Base-by-base conservation (phyloP, 2,888 invertebrate genomes). In the Zeuzera pyrina region DNA sequence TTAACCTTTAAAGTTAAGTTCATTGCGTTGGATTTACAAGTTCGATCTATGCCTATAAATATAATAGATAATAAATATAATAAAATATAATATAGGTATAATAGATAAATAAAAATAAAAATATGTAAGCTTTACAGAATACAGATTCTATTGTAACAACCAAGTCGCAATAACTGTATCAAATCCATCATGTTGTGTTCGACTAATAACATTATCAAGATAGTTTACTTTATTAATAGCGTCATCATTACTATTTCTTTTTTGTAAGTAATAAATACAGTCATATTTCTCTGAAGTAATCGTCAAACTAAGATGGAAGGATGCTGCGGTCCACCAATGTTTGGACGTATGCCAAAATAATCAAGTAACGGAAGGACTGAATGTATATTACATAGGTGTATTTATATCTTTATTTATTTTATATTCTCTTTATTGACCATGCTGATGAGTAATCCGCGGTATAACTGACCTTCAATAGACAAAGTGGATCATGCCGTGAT, bases 281-380 rank as follows among this genome's bases (percentile, higher is more conserved):
- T 53, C 53, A 59, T 56, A 58, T 50, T 52, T 52, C 51, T 49
- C 39, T 37, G 49, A 8, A 7, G 8, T 8, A 53, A 50, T 52
- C 46, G 51, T 49, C 53, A 53, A 57, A 60, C 48, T 48, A 47
- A 49, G 49, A 52, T 53, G 49, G 48, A 52, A 57, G 51, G 54
- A 57, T 54, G 50, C 45, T 52, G 50, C 49, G 55, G 50, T 41
- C 41, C 45, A 37, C 56, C 56, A 47, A 50, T 50, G 46, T 48
- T 67, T 79, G 76, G 79, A 65, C 49, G 43, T 36, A 34, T 38
- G 78, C 79, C 77, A 79, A 73, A 64, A 71, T 71, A 70, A 76
- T 73, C 70, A 58, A 61, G 57, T 60, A 58, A 66, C 57, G 63
- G 55, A 57, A 67, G 58, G 49, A 52, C 52, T 35, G 41, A 49